phyloP scores from a whole-genome alignment of 2,113 vertebrate genomes.

The Agapornis roseicollis region DNA sequence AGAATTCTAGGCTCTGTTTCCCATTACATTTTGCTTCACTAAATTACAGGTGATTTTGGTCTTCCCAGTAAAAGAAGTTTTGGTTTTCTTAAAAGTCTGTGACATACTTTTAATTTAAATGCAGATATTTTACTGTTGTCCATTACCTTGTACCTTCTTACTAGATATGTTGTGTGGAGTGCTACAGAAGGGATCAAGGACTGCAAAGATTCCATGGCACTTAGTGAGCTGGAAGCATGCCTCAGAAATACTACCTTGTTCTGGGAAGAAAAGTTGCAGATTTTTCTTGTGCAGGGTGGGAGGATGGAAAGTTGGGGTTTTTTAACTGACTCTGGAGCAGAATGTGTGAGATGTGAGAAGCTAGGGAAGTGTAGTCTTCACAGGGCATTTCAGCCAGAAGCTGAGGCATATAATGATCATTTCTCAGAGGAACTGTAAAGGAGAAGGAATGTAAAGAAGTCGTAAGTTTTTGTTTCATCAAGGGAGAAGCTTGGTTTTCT shows the following conservation, averaged over 20 bases:
- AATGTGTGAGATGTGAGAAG: neutral
- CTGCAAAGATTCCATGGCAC: neutral
- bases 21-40: neutral
- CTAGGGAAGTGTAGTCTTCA: neutral
- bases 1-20: neutral
- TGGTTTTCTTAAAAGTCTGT: neutral
- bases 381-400: neutral
- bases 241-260: neutral
- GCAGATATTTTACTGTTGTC: neutral
- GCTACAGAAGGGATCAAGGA: neutral
- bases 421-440: neutral
- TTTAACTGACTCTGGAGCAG: neutral
- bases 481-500: neutral
- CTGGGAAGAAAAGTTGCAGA: neutral
- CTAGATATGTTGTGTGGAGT: neutral
- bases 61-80: neutral
- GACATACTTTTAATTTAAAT: neutral
- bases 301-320: neutral
- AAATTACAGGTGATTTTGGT: neutral
- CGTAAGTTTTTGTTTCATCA: neutral
- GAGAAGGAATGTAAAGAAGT: neutral
- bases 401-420: neutral
- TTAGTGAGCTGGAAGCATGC: neutral
- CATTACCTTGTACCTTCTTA: neutral
- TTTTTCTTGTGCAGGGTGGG: neutral